phyloP scores from a whole-genome alignment of 53 echinoderm and acorn worm genomes.

The Astropecten irregularis region DNA sequence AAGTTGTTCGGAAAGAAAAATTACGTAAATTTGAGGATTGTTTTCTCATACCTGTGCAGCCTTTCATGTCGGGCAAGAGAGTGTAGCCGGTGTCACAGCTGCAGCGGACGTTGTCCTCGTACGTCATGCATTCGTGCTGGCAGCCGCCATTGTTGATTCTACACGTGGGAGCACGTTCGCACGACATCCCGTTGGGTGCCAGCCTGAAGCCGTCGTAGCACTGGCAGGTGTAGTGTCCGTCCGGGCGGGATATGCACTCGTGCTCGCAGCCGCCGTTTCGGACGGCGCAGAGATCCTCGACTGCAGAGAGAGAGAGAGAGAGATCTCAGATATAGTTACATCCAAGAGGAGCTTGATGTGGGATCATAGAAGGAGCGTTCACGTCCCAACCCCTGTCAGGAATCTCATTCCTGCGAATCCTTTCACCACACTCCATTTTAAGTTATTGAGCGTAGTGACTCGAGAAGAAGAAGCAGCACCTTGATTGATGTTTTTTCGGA shows the following conservation, averaged over 20 bases:
- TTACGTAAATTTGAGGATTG: too few relatives aligned
- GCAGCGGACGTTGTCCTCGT: constrained; percentile 73
- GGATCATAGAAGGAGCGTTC: too few relatives aligned
- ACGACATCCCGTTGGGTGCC: constrained; percentile 68
- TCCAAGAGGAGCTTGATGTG: too few relatives aligned
- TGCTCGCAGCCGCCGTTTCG: constrained; percentile 94
- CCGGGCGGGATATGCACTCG: constrained; percentile 72
- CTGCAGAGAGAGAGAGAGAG: constrained; percentile 31
- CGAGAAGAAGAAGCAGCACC: too few relatives aligned
- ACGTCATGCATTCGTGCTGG: constrained; percentile 81
- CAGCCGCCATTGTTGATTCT: constrained; percentile 89
- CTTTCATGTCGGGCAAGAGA: constrained; percentile 53
- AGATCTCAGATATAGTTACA: too few relatives aligned
- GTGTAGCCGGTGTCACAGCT: constrained; percentile 75
- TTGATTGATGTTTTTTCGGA: too few relatives aligned
- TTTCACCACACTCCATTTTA: too few relatives aligned
- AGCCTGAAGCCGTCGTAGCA: constrained; percentile 82
- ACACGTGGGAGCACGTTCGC: constrained; percentile 83
- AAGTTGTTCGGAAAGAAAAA: too few relatives aligned
- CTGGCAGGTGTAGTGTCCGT: constrained; percentile 81
- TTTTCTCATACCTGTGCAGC: constrained; percentile 79
- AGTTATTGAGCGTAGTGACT: too few relatives aligned
- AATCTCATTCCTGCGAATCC: too few relatives aligned
- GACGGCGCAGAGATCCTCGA: constrained; percentile 79
- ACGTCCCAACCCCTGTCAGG: too few relatives aligned